A percentile compares a stretch with the other conserved stretches of the same genome.
phyloP scores from a whole-genome alignment of 1,140 invertebrate species.

The Drosophila azteca region DNA sequence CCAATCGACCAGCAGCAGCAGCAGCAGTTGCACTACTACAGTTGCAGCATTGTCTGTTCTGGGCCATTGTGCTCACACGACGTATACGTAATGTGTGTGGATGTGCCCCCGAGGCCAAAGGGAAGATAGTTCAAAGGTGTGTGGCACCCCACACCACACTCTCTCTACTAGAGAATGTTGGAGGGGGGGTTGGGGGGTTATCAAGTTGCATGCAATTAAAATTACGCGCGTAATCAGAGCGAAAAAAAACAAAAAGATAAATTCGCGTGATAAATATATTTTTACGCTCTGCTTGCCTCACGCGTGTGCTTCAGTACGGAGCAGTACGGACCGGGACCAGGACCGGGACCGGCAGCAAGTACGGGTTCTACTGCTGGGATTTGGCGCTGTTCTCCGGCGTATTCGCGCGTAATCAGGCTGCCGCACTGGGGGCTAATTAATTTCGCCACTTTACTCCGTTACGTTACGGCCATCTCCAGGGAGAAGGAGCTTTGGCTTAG shows the following conservation, averaged over 20 bases:
- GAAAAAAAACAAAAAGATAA: constrained; percentile 78
- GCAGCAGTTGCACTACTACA: too few relatives aligned
- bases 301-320: constrained; percentile 26
- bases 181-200: constrained; percentile 26
- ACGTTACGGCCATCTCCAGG: constrained; percentile 57
- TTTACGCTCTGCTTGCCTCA: constrained; percentile 54
- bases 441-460: constrained; percentile 78
- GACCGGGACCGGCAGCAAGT: too few relatives aligned
- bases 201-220: constrained; percentile 81
- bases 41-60: constrained; percentile 10
- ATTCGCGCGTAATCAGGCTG: constrained; percentile 72
- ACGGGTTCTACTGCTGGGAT: not conserved
- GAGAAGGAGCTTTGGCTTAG: constrained; percentile 46
- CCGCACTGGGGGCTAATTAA: constrained; percentile 81
- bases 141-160: constrained; percentile 6
- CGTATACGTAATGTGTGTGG: constrained; percentile 31
- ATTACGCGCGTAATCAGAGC: constrained; percentile 81
- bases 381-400: constrained; percentile 43
- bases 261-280: constrained; percentile 78
- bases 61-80: constrained; percentile 10
- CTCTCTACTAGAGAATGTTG: not conserved
- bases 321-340: too few relatives aligned
- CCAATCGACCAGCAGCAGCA: constrained; percentile 23
- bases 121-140: constrained; percentile 40
- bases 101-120: not conserved